Evolutionary conservation across 2,888 invertebrate genomes (phyloP).

Genomic region (Dolomedes plantarius): DNA sequence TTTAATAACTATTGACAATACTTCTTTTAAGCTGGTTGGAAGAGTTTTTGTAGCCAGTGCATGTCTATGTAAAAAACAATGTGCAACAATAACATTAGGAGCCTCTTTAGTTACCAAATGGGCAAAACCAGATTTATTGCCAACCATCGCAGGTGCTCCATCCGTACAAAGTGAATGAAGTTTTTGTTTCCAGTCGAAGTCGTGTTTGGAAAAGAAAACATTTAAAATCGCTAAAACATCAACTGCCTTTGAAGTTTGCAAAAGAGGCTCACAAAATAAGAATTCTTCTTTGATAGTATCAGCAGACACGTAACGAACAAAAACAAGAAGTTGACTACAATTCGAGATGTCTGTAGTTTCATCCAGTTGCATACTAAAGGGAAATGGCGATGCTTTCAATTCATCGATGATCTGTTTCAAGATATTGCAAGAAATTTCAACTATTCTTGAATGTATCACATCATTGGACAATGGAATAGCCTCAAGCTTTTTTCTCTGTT

Average conservation of each 20-base stretch:
- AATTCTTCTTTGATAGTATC: slow-evolving; percentile 58
- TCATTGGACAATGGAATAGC: slow-evolving; percentile 38
- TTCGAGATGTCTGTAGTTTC: slow-evolving; percentile 77
- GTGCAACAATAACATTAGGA: slow-evolving; percentile 29
- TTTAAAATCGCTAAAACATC: slow-evolving; percentile 43
- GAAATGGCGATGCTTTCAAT: slow-evolving; percentile 60
- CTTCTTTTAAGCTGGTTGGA: slow-evolving; percentile 54
- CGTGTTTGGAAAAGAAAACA: slow-evolving; percentile 16
- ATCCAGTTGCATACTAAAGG: slow-evolving; percentile 73
- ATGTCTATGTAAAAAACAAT: slow-evolving; percentile 37
- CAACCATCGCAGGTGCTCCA: slow-evolving; percentile 35
- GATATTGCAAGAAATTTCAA: slow-evolving; percentile 45
- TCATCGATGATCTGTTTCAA: slow-evolving; percentile 55
- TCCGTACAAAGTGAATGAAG: slow-evolving; percentile 26
- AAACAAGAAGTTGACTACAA: slow-evolving; percentile 52
- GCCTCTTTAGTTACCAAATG: slow-evolving; percentile 15
- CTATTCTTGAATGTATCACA: slow-evolving; percentile 39
- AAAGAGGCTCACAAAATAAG: slow-evolving; percentile 45
- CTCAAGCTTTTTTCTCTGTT: slow-evolving; percentile 52
- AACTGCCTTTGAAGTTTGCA: slow-evolving; percentile 48
- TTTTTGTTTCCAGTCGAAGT: slow-evolving; percentile 22
- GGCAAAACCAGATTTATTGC: slow-evolving; percentile 32
- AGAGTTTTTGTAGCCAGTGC: slow-evolving; percentile 55
- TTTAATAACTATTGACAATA: slow-evolving; percentile 53
- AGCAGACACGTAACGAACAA: slow-evolving; percentile 51